Base-by-base conservation (phyloP, 2,797 vertebrate species). In the Labroides dimidiatus region DNA sequence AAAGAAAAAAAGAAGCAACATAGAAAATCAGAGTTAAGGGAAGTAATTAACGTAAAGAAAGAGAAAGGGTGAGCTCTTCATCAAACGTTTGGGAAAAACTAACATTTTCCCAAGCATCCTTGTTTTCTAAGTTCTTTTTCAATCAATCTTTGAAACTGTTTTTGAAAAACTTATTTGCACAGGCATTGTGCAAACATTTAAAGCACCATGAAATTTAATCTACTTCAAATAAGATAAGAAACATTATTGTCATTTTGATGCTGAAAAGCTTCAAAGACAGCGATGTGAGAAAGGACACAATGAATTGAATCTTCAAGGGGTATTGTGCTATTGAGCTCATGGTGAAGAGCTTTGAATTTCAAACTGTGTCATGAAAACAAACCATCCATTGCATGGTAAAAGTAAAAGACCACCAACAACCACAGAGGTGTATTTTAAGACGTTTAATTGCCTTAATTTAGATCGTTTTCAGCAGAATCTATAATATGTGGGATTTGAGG, bases 11-110 rank as follows among this genome's bases (percentile, higher is more conserved):
- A 54, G 13, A 23, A 24, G 59, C 59, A 53, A n/a, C 12, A 20
- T 15, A 72, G 47, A 71, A 55, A 75, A 20, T 69, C 6, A 44
- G 30, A 11, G 47, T 69, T 57, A 55, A 23, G 61, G 20, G 55
- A 12, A 39, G 42, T 52, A 92, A 79, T 90, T 1, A 59, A 82
- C 88, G 65, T 73, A 57, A 47, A 59, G 47, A 60, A 12, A 45
- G 4, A 62, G 4, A n/a, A 39, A 39, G 1, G 13, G 19, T 19
- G 17, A 16, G 47, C 14, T 20, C 20, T 45, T 56, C 33, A 15
- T 19, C n/a, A 2, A 41, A 48, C 19, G 21, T 10, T 54, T 19
- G 23, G 3, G 16, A 13, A 5, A 55, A 16, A 19, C 10, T 42
- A 1, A 33, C 23, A 41, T 57, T 27, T 1, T 16, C 20, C 24